A percentile compares a stretch with the other conserved stretches of the same genome.
phyloP scores from a whole-genome alignment of 1,140 invertebrate genomes.

The Tetramorium parvispinum region DNA sequence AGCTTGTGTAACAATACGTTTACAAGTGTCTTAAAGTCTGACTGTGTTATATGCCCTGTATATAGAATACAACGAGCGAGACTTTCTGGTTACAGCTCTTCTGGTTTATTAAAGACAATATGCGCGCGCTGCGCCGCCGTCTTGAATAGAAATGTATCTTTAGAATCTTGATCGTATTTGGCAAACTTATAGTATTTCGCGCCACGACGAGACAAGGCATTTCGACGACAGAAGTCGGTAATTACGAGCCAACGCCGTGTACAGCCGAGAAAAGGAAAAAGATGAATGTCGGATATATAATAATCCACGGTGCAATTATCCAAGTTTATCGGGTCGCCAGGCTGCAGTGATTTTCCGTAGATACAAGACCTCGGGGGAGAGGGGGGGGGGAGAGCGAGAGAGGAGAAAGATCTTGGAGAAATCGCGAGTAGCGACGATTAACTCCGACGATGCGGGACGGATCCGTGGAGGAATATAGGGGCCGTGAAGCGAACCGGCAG shows the following conservation, averaged over 20 bases:
- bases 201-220: not conserved
- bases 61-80: not conserved
- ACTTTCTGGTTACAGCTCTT: not conserved
- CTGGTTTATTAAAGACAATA: conserved; percentile 51
- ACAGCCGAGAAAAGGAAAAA: not conserved
- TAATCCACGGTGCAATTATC: conserved; percentile 57
- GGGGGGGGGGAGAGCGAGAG: not conserved
- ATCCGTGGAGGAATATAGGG: conserved; percentile 7
- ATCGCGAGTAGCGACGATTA: conserved; percentile 44
- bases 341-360: conserved; percentile 17
- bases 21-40: conserved; percentile 21
- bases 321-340: conserved; percentile 30
- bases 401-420: not conserved
- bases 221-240: conserved; percentile 34
- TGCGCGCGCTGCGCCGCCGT: not conserved
- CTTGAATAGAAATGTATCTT: conserved; percentile 43
- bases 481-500: conserved; percentile 1
- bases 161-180: conserved; percentile 37
- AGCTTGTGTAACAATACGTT: not conserved
- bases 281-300: conserved; percentile 24
- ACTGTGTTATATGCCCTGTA: not conserved
- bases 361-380: not conserved
- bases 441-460: conserved; percentile 18
- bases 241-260: conserved; percentile 23
- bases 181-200: conserved; percentile 39